Base-by-base conservation (phyloP, 2,113 vertebrate genomes). In the Drymodes brunneopygia region DNA sequence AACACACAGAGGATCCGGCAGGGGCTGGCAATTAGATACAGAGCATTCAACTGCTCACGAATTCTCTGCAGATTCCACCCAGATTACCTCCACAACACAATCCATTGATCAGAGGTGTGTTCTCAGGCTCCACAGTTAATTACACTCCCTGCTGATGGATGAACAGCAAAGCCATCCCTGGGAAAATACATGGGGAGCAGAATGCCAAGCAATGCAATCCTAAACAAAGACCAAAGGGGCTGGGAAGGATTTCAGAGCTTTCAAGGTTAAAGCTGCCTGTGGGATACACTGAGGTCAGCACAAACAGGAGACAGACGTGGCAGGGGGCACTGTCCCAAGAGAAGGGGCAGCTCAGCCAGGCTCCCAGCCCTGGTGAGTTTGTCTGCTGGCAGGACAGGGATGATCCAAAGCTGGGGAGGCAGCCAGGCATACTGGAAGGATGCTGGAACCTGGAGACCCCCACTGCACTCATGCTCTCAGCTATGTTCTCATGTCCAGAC, bases 81-180 rank as follows among this genome's bases (percentile, higher is more conserved):
- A 78, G 94, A 96, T 97, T 94, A 94, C 95, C 92, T 96, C 91
- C 89, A 40, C 12, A 7, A 94, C 89, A 73, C 87, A 92, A 92
- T 86, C 86, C 92, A 96, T 93, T 94, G 94, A 96, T 97, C 96
- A 94, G 95, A 96, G 95, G 95, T 94, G 79, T 83, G 71, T 87
- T 95, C 95, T 83, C 94, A 65, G 86, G 89, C 92, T 92, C 96
- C 81, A 57, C 95, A 81, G 78, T 95, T 95, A 96, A 94, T 97
- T 96, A 97, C 91, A 44, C 62, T 94, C 90, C 86, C 96, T 83
- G 88, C 94, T 95, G 95, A 95, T 48, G 72, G 95, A 97, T 92
- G 95, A 95, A 80, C 87, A 73, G 86, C 91, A 95, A 90, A 97
- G 82, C 81, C 87, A 81, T 33, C 12, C 18, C 91, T 81, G 56